These are phyloP conservation scores for Aselliscus stoliczkanus DNA, from an alignment of 2,797 vertebrate genomes.

Conservation along the genomic window DNA sequence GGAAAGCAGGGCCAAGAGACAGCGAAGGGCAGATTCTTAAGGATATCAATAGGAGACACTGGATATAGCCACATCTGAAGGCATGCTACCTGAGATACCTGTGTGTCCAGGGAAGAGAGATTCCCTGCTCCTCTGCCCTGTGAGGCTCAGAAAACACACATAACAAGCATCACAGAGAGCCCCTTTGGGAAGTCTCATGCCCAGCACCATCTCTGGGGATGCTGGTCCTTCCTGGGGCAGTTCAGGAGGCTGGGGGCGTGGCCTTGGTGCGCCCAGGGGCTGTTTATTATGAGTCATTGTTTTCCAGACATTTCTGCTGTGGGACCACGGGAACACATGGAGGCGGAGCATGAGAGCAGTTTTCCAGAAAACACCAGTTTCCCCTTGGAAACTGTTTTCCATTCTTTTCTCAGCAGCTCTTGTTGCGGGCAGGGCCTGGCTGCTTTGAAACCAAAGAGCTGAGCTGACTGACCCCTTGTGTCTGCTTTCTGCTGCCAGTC, in stretches of 20 bases:
- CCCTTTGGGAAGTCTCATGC: background rate
- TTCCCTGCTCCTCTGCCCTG: background rate
- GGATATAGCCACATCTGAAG: background rate
- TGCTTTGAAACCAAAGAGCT: background rate
- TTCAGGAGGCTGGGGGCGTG: background rate
- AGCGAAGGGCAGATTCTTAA: background rate
- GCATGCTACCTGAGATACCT: background rate
- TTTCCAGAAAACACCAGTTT: background rate
- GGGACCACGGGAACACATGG: background rate
- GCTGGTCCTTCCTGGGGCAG: background rate
- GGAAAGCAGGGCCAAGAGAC: background rate
- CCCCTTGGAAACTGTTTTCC: background rate
- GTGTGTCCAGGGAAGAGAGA: background rate
- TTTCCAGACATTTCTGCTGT: conserved; percentile 24
- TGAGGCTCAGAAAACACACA: background rate
- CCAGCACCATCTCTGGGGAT: background rate
- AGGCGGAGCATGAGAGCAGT: background rate
- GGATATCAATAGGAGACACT: background rate
- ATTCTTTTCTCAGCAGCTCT: background rate
- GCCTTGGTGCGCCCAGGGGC: background rate
- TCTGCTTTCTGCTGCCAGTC: background rate
- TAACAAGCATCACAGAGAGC: background rate
- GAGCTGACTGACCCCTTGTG: background rate
- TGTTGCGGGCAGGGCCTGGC: background rate
- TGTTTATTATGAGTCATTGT: conserved; percentile 40